A percentile compares a stretch with the other conserved stretches of the same genome.
Conservation (phyloP, 2,797 vertebrate species). For the Lepilemur septentrionalis region DNA sequence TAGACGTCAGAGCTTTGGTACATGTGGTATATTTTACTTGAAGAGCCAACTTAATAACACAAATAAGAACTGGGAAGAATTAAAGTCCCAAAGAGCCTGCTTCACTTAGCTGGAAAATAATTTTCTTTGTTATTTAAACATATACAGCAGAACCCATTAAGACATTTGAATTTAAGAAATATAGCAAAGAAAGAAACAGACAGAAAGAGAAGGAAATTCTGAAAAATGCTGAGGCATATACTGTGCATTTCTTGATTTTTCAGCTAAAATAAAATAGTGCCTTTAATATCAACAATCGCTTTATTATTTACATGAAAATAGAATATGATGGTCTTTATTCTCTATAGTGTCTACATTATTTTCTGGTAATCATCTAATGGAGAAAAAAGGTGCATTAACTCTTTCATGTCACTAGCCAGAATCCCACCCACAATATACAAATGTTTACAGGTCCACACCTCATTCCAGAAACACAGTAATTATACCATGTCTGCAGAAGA, state of each 20-base stretch:
- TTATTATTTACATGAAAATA: background rate
- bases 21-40: constrained; percentile 50
- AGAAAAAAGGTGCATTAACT: background rate
- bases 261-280: background rate
- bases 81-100: constrained; percentile 4
- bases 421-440: background rate
- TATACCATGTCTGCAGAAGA: background rate
- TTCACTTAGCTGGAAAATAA: constrained; percentile 44
- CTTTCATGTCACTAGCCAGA: background rate
- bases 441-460: background rate
- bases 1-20: background rate
- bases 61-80: constrained; percentile 39
- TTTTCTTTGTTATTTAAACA: constrained; percentile 55
- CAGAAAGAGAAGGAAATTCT: background rate
- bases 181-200: background rate
- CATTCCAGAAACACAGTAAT: background rate
- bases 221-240: background rate
- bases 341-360: background rate
- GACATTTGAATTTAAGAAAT: background rate
- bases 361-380: background rate
- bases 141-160: background rate
- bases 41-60: constrained; percentile 5
- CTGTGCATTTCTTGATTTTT: background rate
- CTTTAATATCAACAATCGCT: background rate
- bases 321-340: background rate